Percentiles rank a stretch among this genome's conserved stretches.
Conservation (phyloP, 1,140 invertebrate species). For the Atopsyche davidsoni region DNA sequence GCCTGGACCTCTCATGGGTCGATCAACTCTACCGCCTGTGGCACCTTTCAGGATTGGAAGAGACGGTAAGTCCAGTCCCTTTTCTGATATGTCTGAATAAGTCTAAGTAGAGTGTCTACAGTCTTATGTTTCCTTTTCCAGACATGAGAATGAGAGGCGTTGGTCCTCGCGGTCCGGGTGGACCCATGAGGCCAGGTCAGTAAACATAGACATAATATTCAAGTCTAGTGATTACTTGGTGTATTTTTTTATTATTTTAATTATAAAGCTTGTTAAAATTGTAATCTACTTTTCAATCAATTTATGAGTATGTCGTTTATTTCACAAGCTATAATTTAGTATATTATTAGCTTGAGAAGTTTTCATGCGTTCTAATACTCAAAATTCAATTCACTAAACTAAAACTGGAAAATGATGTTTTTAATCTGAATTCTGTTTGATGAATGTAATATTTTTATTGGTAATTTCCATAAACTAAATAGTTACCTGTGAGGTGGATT, state of each 20-base stretch:
- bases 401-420: too few species aligned
- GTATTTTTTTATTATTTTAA: slow-evolving; percentile 15
- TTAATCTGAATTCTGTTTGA: too few species aligned
- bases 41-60: slow-evolving; percentile 26
- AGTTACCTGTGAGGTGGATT: too few species aligned
- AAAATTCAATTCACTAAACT: too few species aligned
- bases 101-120: neutral
- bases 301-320: too few species aligned
- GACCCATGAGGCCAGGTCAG: slow-evolving; percentile 33
- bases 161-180: slow-evolving; percentile 35
- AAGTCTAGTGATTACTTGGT: neutral
- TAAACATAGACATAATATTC: slow-evolving; percentile 1
- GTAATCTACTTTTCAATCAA: too few species aligned
- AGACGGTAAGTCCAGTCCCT: slow-evolving; percentile 22
- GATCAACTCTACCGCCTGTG: slow-evolving; percentile 26
- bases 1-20: slow-evolving; percentile 13
- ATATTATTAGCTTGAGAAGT: too few species aligned
- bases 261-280: neutral
- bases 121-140: slow-evolving; percentile 35
- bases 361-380: too few species aligned
- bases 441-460: too few species aligned
- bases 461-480: too few species aligned
- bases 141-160: slow-evolving; percentile 42
- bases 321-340: too few species aligned
- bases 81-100: neutral